phyloP scores from a whole-genome alignment of 37 sponge, comb jelly and placozoan species.

The Diacarnus erythraeanus region DNA sequence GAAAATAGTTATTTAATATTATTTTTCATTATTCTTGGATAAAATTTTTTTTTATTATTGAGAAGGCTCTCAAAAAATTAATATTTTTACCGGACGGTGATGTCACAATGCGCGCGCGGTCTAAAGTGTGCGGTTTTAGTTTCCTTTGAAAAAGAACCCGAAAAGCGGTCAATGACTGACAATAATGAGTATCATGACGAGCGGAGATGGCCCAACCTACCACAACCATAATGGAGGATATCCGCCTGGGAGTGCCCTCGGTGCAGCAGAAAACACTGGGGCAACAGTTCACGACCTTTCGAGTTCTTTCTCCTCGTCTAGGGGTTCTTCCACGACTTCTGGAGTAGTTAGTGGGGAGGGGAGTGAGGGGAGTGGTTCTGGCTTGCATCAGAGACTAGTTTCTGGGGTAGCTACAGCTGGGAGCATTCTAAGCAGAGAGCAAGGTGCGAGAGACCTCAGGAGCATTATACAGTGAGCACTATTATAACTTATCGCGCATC shows the following conservation, averaged over 20 bases:
- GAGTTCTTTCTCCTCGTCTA: background rate
- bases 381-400: background rate
- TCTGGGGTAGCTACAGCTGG: background rate
- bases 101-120: too few species aligned
- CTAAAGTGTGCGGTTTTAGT: too few species aligned
- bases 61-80: too few species aligned
- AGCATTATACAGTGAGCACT: background rate
- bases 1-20: too few species aligned
- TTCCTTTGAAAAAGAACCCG: too few species aligned
- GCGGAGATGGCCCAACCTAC: constrained; percentile 10
- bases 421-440: background rate
- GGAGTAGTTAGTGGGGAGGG: background rate
- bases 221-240: background rate
- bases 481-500: background rate
- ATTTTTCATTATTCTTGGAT: too few species aligned
- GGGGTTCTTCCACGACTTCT: background rate
- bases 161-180: background rate
- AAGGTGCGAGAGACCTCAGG: background rate
- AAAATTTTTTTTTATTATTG: too few species aligned
- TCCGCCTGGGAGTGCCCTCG: constrained; percentile 14
- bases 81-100: too few species aligned
- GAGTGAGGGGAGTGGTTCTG: background rate
- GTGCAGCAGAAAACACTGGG: too few species aligned
- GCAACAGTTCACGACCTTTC: too few species aligned
- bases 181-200: background rate